These are phyloP conservation scores for Cheirogaleus major DNA, from an alignment of 2,797 vertebrate genomes.

Conservation along the genomic window DNA sequence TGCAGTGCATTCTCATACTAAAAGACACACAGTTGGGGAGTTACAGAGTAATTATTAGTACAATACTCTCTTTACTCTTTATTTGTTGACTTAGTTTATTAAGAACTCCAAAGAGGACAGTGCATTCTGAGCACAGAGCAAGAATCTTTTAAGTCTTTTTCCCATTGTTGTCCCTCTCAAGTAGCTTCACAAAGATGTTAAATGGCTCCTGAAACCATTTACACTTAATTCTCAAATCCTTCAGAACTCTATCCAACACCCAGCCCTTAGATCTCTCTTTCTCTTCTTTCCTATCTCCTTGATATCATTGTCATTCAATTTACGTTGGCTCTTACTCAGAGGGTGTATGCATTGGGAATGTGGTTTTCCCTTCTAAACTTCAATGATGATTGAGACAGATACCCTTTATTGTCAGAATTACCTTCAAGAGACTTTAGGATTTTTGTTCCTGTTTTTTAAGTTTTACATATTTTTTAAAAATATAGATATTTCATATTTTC, in stretches of 20 bases:
- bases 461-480: constrained; percentile 26
- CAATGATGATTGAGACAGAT: neutral
- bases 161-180: neutral
- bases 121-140: constrained; percentile 7
- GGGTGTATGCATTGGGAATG: neutral
- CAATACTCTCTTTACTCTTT: neutral
- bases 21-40: neutral
- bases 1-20: neutral
- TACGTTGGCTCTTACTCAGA: neutral
- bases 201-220: neutral
- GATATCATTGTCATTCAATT: neutral
- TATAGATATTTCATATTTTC: constrained; percentile 5
- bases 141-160: neutral
- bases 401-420: constrained; percentile 1
- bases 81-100: neutral
- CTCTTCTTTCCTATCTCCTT: neutral
- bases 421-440: constrained; percentile 4
- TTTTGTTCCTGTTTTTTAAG: constrained; percentile 37
- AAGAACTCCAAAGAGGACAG: neutral
- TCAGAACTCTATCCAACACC: neutral
- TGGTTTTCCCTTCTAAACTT: constrained; percentile 6
- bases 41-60: constrained; percentile 22
- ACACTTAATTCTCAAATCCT: neutral
- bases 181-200: neutral
- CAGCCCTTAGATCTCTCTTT: neutral